Base-by-base conservation (phyloP, 2,888 invertebrate species). In the Protodeltote pygarga region DNA sequence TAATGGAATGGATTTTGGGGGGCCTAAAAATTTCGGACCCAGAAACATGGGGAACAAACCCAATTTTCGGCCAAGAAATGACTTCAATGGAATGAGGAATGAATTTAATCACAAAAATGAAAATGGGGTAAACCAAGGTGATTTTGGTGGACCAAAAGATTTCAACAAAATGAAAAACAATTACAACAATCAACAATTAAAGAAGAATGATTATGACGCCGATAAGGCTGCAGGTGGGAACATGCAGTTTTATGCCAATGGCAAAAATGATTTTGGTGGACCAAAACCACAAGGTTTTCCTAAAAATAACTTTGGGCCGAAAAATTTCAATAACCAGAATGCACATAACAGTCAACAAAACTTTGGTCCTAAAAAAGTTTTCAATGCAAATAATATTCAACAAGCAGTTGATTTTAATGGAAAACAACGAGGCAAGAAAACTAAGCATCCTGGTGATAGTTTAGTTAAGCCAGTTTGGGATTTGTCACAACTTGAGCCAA, bases 401-500 rank as follows among this genome's bases (percentile, higher is more conserved):
- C 87, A 85, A 59, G 50, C 70, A 3, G 65, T 77, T 35, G 90
- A 91, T 48, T 90, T 86, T 47, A 88, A 84, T 66, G 9, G 8
- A 32, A 94, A 93, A 73, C 65, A 93, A 54, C 94, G 93, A 65
- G 94, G 94, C 66, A 91, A 94, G 75, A 94, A 94, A 76, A 94
- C 94, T 0, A 95, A 95, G 75, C 94, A 94, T 78, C 95, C 95
- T 6, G 95, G 95, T 37, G 95, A 95, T 60, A 93, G 93, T 64
- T 85, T 96, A 55, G 93, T 94, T 9, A 97, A 96, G 75, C 98
- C 98, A 3, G 94, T 94, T 63, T 99, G 98, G 98, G 97, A 98
- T 65, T 72, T 95, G 63, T 70, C 81, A 34, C 92, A 93, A 54
- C 90, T 99, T 59, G 95, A 95, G 68, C 95, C 96, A 5, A 98